Percentiles rank a stretch among this genome's conserved stretches.
phyloP scores from a whole-genome alignment of 2,888 invertebrate species.

The Sminthurinus aureus region DNA sequence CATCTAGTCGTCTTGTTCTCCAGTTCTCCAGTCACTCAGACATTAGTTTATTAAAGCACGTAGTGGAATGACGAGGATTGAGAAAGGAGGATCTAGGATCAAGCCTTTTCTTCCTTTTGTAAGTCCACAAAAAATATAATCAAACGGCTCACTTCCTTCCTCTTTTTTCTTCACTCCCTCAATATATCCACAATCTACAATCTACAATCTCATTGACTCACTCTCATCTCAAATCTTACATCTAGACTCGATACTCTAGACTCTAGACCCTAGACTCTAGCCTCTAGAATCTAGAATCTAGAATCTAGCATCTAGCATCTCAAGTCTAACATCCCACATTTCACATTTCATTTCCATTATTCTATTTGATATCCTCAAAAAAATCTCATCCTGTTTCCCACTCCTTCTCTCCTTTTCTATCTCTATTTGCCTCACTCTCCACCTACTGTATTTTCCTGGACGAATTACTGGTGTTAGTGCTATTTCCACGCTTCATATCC shows the following conservation, averaged over 20 bases:
- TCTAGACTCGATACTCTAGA: too few relatives aligned
- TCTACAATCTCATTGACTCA: too few relatives aligned
- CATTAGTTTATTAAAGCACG: constrained; percentile 36
- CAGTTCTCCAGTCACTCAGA: not conserved
- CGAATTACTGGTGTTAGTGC: not conserved
- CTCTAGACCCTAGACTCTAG: too few relatives aligned
- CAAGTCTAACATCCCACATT: constrained; percentile 8
- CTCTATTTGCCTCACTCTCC: not conserved
- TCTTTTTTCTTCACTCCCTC: too few relatives aligned
- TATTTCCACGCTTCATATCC: not conserved
- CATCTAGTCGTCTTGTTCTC: too few relatives aligned
- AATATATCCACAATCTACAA: too few relatives aligned
- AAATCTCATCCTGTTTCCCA: not conserved
- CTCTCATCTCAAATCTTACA: too few relatives aligned
- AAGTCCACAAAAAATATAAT: constrained; percentile 22
- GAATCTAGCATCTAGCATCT: too few relatives aligned
- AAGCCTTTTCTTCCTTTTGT: not conserved
- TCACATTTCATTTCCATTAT: constrained; percentile 26
- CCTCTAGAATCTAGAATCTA: too few relatives aligned
- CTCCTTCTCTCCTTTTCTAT: not conserved
- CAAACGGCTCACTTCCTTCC: constrained; percentile 13
- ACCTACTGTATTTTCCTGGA: not conserved
- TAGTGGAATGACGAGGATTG: not conserved
- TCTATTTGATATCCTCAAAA: constrained; percentile 10
- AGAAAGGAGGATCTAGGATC: not conserved